Conservation (phyloP, 2,888 invertebrate species). For the Abrostola triplasia region DNA sequence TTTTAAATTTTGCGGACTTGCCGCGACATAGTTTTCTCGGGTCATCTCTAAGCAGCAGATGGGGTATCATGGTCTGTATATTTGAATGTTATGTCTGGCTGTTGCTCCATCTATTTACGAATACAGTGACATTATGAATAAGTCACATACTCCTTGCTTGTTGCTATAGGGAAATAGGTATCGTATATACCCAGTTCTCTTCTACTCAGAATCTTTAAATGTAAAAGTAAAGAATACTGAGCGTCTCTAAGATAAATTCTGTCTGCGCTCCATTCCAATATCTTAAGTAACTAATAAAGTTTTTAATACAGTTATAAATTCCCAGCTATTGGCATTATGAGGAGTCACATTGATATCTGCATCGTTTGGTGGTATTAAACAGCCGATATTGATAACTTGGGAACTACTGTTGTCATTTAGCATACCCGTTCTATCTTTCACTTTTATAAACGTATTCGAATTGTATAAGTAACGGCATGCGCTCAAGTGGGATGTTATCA, state of each 20-base stretch:
- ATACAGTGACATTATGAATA: slow-evolving; percentile 2
- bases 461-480: slow-evolving; percentile 34
- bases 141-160: too few relatives aligned
- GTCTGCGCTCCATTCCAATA: too few relatives aligned
- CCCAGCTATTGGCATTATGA: neutral
- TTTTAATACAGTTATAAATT: too few relatives aligned
- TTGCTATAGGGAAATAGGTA: too few relatives aligned
- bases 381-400: slow-evolving; percentile 25
- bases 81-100: slow-evolving; percentile 29
- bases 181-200: too few relatives aligned
- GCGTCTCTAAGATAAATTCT: too few relatives aligned
- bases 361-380: slow-evolving; percentile 11
- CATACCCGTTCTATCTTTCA: slow-evolving; percentile 37
- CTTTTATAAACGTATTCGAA: slow-evolving; percentile 50
- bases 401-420: slow-evolving; percentile 25
- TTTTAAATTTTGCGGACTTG: slow-evolving; percentile 76
- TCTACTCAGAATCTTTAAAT: too few relatives aligned
- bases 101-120: neutral
- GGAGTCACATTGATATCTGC: neutral
- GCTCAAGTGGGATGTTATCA: slow-evolving; percentile 30
- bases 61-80: slow-evolving; percentile 30
- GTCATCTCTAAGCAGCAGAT: slow-evolving; percentile 40
- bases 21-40: slow-evolving; percentile 45
- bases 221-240: too few relatives aligned
- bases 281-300: too few relatives aligned